Percentiles rank a stretch among this genome's conserved stretches.
These are phyloP conservation scores for Cromileptes altivelis DNA, from an alignment of 2,113 vertebrate species.

Conservation along the genomic window DNA sequence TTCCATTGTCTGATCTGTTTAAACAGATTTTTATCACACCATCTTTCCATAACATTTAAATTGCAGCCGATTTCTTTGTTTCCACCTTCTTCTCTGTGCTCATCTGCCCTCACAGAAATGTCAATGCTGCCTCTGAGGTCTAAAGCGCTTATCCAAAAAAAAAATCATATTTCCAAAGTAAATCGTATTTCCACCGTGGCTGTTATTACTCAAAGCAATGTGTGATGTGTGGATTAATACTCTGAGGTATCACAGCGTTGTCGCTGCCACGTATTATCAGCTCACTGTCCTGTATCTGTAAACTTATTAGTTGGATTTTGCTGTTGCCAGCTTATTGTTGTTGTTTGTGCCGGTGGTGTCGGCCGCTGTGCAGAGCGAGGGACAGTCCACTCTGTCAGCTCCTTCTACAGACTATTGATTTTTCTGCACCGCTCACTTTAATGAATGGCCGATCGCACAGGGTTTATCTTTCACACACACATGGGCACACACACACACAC, in stretches of 20 bases:
- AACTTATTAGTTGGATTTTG: constrained; percentile 50
- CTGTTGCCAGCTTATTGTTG: constrained; percentile 55
- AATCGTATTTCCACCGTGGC: constrained; percentile 11
- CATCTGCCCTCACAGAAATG: constrained; percentile 25
- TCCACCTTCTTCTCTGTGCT: background rate
- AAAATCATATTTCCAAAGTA: constrained; percentile 44
- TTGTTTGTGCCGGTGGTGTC: constrained; percentile 51
- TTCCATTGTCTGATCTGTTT: background rate
- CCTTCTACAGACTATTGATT: constrained; percentile 77
- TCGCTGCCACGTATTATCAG: constrained; percentile 7
- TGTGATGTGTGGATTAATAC: constrained; percentile 44
- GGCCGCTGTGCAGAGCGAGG: constrained; percentile 35
- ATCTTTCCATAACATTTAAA: constrained; percentile 18
- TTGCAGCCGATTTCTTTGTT: background rate
- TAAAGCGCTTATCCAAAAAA: constrained; percentile 1
- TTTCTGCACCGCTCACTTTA: constrained; percentile 77
- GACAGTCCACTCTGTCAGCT: constrained; percentile 68
- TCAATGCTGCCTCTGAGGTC: background rate
- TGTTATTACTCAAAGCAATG: constrained; percentile 21
- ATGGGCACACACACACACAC: background rate
- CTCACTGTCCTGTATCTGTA: constrained; percentile 26
- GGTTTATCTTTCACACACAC: constrained; percentile 69
- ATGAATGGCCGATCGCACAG: constrained; percentile 69
- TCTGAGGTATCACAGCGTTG: constrained; percentile 7
- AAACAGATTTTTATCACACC: constrained; percentile 9